Base-by-base conservation (phyloP, 1,140 invertebrate genomes). In the Dendrolimus kikuchii region DNA sequence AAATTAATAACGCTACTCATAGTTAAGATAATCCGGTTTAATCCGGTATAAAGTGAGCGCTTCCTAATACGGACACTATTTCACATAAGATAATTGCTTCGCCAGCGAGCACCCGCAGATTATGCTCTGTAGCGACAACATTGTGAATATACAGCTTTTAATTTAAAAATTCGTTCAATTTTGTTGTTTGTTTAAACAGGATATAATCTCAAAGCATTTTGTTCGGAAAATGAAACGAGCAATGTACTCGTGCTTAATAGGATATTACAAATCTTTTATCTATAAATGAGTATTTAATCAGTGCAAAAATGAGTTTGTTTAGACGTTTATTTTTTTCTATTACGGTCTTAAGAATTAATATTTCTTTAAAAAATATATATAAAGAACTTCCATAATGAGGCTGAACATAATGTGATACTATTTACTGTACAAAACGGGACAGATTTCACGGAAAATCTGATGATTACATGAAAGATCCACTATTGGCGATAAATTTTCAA, bases 41-140 rank as follows among this genome's bases (percentile, higher is more conserved):
- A 82, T 70, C 74, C 64, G 51, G 69, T 68, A 71, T 74, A 64
- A 74, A 72, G 74, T 77, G 77, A 82, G 68, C 77, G 68, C 65
- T 71, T 23, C 55, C 72, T 79, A 81, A 79, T 77, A 74, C 67
- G 55, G 64, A 55, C 70, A 77, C 75, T 77, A 81, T 81, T 81
- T 81, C 69, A 79, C 70, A 68, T 74, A 23, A 79, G 76, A 82
- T 82, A 82, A 82, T 82, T 82, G 76, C 72, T 69, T 69, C 66
- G 72, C 66, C 55, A 59, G 64, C 63, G 58, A 47, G 53, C 46
- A 55, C 49, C 60, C 1, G 23, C 23, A 70, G 70, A 78, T 75
- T 77, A 78, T 59, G 56, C 47, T 50, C 49, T 44, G 58, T 46
- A 48, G 53, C 60, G 64, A 62, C 59, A 65, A 64, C 59, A 47